Conservation (phyloP, 2,888 invertebrate species). For the Polydesmus complanatus region DNA sequence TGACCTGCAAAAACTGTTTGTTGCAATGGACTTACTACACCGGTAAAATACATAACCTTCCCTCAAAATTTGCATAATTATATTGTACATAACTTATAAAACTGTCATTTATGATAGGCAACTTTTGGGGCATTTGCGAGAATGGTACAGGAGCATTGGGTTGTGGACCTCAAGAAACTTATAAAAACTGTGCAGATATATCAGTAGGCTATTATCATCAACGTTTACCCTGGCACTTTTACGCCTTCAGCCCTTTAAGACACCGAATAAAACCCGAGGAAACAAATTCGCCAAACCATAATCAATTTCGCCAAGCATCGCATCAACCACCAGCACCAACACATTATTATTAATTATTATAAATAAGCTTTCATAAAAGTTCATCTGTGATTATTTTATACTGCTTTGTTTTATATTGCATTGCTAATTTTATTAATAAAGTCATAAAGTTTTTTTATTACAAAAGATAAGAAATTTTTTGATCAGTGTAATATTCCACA, state of each 20-base stretch:
- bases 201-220: background rate
- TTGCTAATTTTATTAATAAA: too few relatives aligned
- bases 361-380: too few relatives aligned
- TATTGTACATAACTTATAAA: background rate
- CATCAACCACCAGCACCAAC: too few relatives aligned
- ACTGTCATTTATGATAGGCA: background rate
- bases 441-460: too few relatives aligned
- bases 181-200: conserved; percentile 5
- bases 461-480: too few relatives aligned
- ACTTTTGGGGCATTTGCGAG: conserved; percentile 2
- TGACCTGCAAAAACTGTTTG: conserved; percentile 30
- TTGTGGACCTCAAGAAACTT: conserved; percentile 7
- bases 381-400: too few relatives aligned
- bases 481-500: too few relatives aligned
- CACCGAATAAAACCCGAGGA: too few relatives aligned
- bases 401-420: too few relatives aligned
- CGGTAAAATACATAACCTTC: conserved; percentile 27
- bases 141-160: background rate
- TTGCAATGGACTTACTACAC: conserved; percentile 33
- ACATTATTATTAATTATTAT: too few relatives aligned
- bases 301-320: too few relatives aligned
- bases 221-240: background rate
- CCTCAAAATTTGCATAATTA: background rate
- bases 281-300: too few relatives aligned
- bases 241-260: background rate